Base-by-base conservation (phyloP, 2,797 vertebrate species). In the Huso huso region DNA sequence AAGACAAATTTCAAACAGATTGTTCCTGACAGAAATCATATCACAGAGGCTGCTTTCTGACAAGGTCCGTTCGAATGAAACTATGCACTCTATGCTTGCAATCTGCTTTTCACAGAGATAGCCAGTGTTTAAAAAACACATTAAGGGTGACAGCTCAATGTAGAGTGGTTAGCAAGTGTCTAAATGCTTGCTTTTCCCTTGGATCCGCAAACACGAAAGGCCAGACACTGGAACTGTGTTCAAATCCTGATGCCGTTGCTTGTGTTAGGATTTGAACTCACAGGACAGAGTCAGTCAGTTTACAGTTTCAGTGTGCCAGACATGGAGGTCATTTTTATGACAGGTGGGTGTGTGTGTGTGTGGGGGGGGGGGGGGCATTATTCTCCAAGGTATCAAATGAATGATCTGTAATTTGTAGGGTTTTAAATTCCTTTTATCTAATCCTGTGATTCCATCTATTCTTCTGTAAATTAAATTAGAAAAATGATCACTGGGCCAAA, bases 11-110 rank as follows among this genome's bases (percentile, higher is more conserved):
- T 91, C 86, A 83, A 90, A 88, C 93, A 96, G 94, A 96, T 93
- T 88, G 90, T 88, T 91, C 87, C 90, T 95, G 95, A 96, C 94
- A 97, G 90, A 95, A 93, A 92, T 87, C 84, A 86, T 90, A 87
- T 87, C 85, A 65, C 81, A 81, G 85, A 78, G 74, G 0, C 78
- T 37, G 76, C 82, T 83, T 84, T 71, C 76, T 79, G 84, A 90
- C 83, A 70, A 75, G 81, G 81, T 80, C 83, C n/a, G 73, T 4
- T 67, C 70, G 49, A 87, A 81, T 76, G 83, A 87, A 89, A 88
- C 81, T 81, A 77, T 79, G 79, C 77, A 80, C 82, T 94, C 91
- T 88, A 83, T 87, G 89, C 79, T 90, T 91, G 82, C 89, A 77
- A 89, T 86, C 87, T 86, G 89, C 77, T 74, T 76, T 82, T 84